Base-by-base conservation (phyloP, 2,113 vertebrate species). In the Petroica traversi region DNA sequence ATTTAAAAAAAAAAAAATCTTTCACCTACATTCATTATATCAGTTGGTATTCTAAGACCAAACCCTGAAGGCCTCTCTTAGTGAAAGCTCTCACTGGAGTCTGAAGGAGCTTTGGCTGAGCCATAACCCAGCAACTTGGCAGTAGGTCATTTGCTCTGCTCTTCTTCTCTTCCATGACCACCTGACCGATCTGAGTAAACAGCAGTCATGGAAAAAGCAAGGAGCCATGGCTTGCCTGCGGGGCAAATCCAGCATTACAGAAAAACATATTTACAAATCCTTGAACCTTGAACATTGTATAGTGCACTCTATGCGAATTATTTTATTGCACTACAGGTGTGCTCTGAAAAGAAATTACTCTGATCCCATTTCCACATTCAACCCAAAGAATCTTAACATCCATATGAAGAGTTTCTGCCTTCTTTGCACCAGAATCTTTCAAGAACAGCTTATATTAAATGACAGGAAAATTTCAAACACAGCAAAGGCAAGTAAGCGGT, bases 311-410 rank as follows among this genome's bases (percentile, higher is more conserved):
- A 84, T 86, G 68, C 28, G 68, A 94, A 97, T 94, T 85, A 88
- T 93, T 96, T 96, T 93, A 95, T 94, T 94, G 72, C 82, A 78
- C 55, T 96, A 96, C 90, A 93, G 85, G 84, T 95, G 93, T 88
- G 59, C 72, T 90, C 68, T 86, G 93, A 90, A 88, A 92, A 92
- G 54, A 88, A 95, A 89, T 94, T 73, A 83, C 75, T 52, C 75
- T 41, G 59, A 77, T 88, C 63, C 12, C 28, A 52, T 86, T 93
- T 96, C 49, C 82, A 93, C 57, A 77, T 86, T 86, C 61, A 92
- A 36, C 55, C 12, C 59, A 71, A 38, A 43, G 36, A 85, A 62
- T 71, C 40, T 72, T 63, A 78, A 78, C 43, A 75, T 19, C 36
- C 51, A 63, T 28, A 67, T 40, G 93, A 78, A 51, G 45, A 82